Evolutionary conservation across 2,888 invertebrate species (phyloP).

Genomic region (Furcula furcula): DNA sequence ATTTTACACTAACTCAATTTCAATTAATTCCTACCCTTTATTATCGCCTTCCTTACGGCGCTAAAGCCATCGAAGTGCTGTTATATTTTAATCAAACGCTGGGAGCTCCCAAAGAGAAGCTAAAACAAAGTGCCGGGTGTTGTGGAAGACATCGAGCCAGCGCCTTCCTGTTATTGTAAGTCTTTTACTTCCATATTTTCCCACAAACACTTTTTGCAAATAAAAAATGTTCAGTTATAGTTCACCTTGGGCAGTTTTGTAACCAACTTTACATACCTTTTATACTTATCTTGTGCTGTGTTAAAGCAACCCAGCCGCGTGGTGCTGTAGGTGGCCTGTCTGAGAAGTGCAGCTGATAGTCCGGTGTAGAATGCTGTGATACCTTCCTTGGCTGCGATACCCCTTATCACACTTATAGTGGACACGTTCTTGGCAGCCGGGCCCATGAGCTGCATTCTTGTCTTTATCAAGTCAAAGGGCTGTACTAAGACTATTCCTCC

Average conservation of each 20-base stretch:
- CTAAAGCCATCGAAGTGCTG: too few relatives aligned
- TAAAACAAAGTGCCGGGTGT: too few relatives aligned
- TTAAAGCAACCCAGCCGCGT: constrained; percentile 96
- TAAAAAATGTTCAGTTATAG: too few relatives aligned
- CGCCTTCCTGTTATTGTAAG: too few relatives aligned
- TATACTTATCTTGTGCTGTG: constrained; percentile 84
- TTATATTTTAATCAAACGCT: too few relatives aligned
- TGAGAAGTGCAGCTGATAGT: constrained; percentile 92
- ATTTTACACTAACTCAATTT: too few relatives aligned
- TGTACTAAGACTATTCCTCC: constrained; percentile 48
- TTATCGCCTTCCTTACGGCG: too few relatives aligned
- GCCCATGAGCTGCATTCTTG: constrained; percentile 77
- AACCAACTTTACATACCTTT: constrained; percentile 8
- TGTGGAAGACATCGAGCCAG: too few relatives aligned
- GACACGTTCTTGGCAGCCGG: constrained; percentile 78
- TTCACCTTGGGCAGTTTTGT: not conserved
- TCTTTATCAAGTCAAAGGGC: constrained; percentile 53
- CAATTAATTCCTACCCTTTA: too few relatives aligned
- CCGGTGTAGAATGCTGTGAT: constrained; percentile 92
- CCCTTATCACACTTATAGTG: constrained; percentile 86
- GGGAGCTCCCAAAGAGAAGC: too few relatives aligned
- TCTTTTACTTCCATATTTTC: too few relatives aligned
- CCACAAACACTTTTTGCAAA: too few relatives aligned
- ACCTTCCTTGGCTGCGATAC: constrained; percentile 93
- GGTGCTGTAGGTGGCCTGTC: constrained; percentile 99